phyloP scores from a whole-genome alignment of 2,113 vertebrate genomes.

The Alexandromys fortis region DNA sequence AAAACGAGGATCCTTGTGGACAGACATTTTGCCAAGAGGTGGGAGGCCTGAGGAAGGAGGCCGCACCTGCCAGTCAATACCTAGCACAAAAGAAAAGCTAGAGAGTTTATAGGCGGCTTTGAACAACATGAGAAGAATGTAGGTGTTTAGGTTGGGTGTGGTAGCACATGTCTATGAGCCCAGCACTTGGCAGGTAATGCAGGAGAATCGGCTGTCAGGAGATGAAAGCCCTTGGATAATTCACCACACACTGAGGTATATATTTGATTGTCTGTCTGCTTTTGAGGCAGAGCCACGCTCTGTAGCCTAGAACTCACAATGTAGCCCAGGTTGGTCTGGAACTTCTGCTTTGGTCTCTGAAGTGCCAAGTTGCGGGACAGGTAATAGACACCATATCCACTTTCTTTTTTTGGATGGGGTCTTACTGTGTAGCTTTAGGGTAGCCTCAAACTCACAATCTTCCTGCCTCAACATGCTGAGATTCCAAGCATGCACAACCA shows the following conservation, averaged over 20 bases:
- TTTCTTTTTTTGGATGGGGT: background rate
- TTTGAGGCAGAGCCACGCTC: background rate
- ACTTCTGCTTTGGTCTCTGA: background rate
- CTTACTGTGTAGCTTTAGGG: background rate
- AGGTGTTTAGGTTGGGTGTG: background rate
- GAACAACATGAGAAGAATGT: background rate
- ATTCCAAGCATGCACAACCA: no score
- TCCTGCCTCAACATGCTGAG: background rate
- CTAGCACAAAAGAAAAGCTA: slow-evolving; percentile 66
- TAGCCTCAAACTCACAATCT: background rate
- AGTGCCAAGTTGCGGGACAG: background rate
- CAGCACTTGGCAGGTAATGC: background rate
- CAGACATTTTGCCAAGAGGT: slow-evolving; percentile 67
- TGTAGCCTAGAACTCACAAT: background rate
- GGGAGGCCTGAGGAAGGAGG: slow-evolving; percentile 78
- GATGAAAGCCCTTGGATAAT: background rate
- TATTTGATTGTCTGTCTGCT: background rate
- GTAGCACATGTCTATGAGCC: background rate
- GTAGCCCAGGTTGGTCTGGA: background rate
- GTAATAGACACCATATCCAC: no score
- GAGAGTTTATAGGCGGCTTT: background rate
- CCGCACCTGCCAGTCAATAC: slow-evolving; percentile 93
- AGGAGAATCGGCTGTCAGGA: background rate
- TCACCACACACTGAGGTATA: background rate
- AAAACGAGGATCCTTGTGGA: slow-evolving; percentile 82